Evolutionary conservation across 1,140 invertebrate genomes (phyloP), one percentile per base, ranked within the genome.

Genomic region (Cryptotermes secundus): DNA sequence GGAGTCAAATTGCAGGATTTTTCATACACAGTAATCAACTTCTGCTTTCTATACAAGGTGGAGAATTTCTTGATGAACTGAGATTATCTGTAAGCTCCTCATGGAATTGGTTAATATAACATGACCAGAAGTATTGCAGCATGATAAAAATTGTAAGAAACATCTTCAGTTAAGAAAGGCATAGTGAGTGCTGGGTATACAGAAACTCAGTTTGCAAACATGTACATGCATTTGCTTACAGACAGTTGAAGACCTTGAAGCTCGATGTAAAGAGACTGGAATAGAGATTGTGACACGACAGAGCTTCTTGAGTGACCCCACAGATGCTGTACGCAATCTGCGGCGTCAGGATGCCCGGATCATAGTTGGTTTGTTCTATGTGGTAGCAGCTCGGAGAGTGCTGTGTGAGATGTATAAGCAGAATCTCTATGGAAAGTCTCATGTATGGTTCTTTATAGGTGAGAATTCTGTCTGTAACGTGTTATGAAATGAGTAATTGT

Each of bases 361-460:
- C 83, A 98, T 99, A 85, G 97, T 99, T 24, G 99, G 99, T 4
- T 92, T 99, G 24, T 99, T 99, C 91, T 99, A 99, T 90, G 98
- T 98, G 24, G 97, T 98, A 1, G 98, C 98, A 42, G 99, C 99
- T 0, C 92, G 98, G 59, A 92, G 96, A 84, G 99, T 99, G 0
- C 93, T 99, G 6, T 99, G 99, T 90, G 98, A 99, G 91, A 94
- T 99, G 87, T 99, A 98, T 90, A 97, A 97, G 87, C 96, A 99
- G 86, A 95, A 95, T 81, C 91, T 99, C 1, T 99, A 97, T 88
- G 99, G 98, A 4, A 96, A 97, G 87, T 96, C 96, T 59, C 98
- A 99, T 91, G 98, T 99, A 0, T 99, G 99, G 99, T 99, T 99
- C 89, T 98, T 99, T 90, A 99, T 99, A 87, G 99, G 97, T 95